A percentile compares a stretch with the other conserved stretches of the same genome.
Evolutionary conservation across 1,140 invertebrate species (phyloP).

Genomic region (Atta texana): DNA sequence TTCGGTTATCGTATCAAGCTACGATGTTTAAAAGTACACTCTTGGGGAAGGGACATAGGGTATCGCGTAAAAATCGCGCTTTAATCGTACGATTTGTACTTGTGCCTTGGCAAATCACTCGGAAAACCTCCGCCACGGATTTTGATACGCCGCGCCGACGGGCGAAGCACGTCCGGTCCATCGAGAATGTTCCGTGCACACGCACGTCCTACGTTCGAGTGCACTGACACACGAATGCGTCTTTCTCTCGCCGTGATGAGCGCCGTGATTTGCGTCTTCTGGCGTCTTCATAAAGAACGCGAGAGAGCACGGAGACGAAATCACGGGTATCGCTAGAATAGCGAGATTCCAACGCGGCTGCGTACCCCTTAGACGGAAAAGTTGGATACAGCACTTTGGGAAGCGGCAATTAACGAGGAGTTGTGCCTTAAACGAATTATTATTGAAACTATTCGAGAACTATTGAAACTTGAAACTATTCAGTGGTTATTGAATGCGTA

Average conservation of each 20-base stretch:
- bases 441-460: not conserved
- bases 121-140: slow-evolving; percentile 14
- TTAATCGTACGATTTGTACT: slow-evolving; percentile 12
- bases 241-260: slow-evolving; percentile 1
- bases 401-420: not conserved
- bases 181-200: slow-evolving; percentile 11
- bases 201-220: slow-evolving; percentile 24
- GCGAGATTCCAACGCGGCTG: slow-evolving; percentile 33
- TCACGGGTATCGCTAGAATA: not conserved
- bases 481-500: not conserved
- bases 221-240: slow-evolving; percentile 12
- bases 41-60: not conserved
- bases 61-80: slow-evolving; percentile 23
- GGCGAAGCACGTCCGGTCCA: not conserved
- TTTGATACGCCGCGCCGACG: not conserved
- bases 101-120: slow-evolving; percentile 29
- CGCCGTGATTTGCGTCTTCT: not conserved
- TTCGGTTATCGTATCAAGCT: slow-evolving; percentile 30
- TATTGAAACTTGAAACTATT: no score
- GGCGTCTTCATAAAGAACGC: not conserved
- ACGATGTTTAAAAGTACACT: slow-evolving; percentile 36
- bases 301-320: not conserved
- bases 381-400: slow-evolving; percentile 36
- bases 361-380: slow-evolving; percentile 8
- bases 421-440: not conserved